Evolutionary conservation across 2,888 invertebrate genomes (phyloP).

Genomic region (Cyaniris semiargus): DNA sequence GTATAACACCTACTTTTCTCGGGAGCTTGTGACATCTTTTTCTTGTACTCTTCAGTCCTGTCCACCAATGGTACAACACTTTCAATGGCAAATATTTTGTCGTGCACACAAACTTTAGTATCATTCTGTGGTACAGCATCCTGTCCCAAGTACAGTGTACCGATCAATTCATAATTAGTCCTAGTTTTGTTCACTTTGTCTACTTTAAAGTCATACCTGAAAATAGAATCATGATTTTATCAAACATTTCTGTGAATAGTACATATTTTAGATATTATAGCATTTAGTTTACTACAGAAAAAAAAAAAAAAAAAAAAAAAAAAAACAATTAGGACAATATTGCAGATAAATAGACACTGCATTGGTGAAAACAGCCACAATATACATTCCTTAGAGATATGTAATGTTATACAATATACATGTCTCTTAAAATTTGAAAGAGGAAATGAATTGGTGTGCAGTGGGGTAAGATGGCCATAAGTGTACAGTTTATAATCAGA

Average conservation of each 20-base stretch:
- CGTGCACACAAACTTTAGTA: constrained; percentile 77
- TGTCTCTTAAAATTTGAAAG: too few species aligned
- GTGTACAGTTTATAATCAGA: too few species aligned
- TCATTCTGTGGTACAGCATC: constrained; percentile 81
- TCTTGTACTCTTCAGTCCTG: constrained; percentile 66
- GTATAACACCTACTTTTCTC: constrained; percentile 58
- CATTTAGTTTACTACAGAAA: too few species aligned
- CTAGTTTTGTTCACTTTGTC: constrained; percentile 65
- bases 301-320: too few species aligned
- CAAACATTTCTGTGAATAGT: neutral
- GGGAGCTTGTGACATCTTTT: constrained; percentile 53
- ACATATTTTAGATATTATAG: too few species aligned
- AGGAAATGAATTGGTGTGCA: too few species aligned
- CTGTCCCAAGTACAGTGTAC: constrained; percentile 81
- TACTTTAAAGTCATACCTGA: constrained; percentile 81
- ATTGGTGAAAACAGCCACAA: too few species aligned
- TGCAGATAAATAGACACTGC: too few species aligned
- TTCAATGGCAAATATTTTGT: constrained; percentile 86
- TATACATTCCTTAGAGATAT: too few species aligned
- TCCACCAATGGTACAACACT: constrained; percentile 67
- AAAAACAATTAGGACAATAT: too few species aligned
- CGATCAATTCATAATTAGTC: constrained; percentile 68
- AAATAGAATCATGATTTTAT: neutral
- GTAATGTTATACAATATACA: too few species aligned
- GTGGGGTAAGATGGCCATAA: too few species aligned